A percentile compares a stretch with the other conserved stretches of the same genome.
Conservation (phyloP, 1,140 invertebrate genomes). For the Glomeris maerens region DNA sequence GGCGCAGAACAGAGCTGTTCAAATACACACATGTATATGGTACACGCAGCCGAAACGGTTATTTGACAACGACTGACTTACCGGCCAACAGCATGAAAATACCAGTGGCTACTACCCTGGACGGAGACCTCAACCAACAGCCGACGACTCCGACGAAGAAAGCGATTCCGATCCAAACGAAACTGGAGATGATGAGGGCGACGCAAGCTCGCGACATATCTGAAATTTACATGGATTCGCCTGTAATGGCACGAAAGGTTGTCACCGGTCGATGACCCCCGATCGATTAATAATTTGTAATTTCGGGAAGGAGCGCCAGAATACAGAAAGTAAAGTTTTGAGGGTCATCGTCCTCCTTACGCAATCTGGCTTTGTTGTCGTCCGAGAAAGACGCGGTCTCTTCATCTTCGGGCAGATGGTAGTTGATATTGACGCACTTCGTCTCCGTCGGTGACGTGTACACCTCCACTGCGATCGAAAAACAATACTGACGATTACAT, state of each 20-base stretch:
- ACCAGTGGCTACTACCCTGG: constrained; percentile 82
- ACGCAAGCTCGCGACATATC: constrained; percentile 84
- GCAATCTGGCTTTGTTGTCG: constrained; percentile 66
- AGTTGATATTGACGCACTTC: constrained; percentile 86
- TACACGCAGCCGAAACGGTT: neutral
- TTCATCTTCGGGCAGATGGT: constrained; percentile 69
- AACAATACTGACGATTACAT: constrained; percentile 18
- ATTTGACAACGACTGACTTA: constrained; percentile 36
- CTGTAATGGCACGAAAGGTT: too few relatives aligned
- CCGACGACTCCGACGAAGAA: constrained; percentile 86
- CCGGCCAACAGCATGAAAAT: constrained; percentile 78
- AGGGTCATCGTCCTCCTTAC: too few relatives aligned
- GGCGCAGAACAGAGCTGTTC: constrained; percentile 66
- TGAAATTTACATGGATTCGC: too few relatives aligned
- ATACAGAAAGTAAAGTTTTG: too few relatives aligned
- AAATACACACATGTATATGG: neutral
- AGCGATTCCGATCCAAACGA: constrained; percentile 74
- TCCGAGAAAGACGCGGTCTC: constrained; percentile 61
- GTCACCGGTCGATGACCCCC: too few relatives aligned
- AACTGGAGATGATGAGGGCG: constrained; percentile 75
- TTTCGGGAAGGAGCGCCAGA: too few relatives aligned
- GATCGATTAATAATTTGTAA: too few relatives aligned
- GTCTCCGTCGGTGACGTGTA: constrained; percentile 87
- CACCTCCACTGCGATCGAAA: constrained; percentile 57
- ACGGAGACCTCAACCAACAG: constrained; percentile 80